Base-by-base conservation (phyloP, 2,797 vertebrate genomes). In the Sciurus vulgaris region DNA sequence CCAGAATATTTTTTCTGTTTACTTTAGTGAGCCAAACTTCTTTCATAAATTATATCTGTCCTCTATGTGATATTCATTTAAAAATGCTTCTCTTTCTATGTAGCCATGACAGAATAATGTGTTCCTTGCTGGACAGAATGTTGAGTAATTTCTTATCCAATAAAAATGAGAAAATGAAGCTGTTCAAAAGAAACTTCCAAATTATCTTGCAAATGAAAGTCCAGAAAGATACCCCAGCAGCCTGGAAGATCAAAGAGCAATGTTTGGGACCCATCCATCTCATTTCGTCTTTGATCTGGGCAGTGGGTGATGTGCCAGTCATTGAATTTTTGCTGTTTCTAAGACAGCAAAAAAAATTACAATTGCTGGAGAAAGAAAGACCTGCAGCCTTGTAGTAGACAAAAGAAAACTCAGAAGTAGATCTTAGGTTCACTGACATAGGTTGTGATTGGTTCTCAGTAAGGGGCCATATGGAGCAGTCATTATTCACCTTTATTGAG, bases 81-180 rank as follows among this genome's bases (percentile, higher is more conserved):
- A 98, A 97, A 94, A 98, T 93, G 89, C 96, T 97, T 96, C 86
- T 98, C 96, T 97, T 96, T 98, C 95, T 91, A 94, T 95, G 78
- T 88, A 97, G 94, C 97, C 98, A 93, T 96, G 93, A 94, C 70
- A 98, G 98, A 98, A 98, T 98, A 98, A 97, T 96, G 95, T 98
- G 97, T 98, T 98, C 98, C 69, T 89, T 97, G 82, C 94, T 97
- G 97, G 93, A 98, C 96, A 97, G 92, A 93, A 1, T 97, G 94
- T 83, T 77, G 93, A 98, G 93, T 98, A 97, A 97, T 97, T 98
- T 98, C 93, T 98, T 98, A 97, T 96, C 93, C 94, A 97, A 86
- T 91, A 97, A 98, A 97, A 98, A 97, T 98, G 96, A 98, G 98
- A 98, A 98, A 87, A 89, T 85, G 90, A 97, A 98, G 97, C 97